Conservation (phyloP, 2,113 vertebrate genomes). For the Oophaga pumilio region DNA sequence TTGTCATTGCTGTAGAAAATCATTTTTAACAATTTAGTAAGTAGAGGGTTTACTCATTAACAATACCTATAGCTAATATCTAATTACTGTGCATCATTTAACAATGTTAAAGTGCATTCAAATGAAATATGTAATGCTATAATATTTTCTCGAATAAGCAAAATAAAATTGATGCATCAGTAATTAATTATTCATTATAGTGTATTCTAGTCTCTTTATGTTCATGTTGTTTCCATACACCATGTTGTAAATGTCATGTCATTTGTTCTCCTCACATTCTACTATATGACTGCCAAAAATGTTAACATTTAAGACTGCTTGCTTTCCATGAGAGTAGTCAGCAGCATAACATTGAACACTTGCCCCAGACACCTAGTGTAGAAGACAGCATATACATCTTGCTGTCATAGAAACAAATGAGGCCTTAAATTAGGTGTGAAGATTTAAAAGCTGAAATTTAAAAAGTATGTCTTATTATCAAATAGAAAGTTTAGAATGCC, state of each 20-base stretch:
- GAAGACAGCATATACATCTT: constrained; percentile 80
- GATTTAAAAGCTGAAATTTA: constrained; percentile 84
- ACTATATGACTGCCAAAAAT: not conserved
- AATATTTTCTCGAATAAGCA: not conserved
- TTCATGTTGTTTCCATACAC: not conserved
- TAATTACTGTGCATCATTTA: not conserved
- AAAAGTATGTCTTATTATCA: constrained; percentile 81
- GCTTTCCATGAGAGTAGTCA: constrained; percentile 74
- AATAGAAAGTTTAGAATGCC: constrained; percentile 83
- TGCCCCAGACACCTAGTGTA: constrained; percentile 75
- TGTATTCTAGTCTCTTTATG: not conserved
- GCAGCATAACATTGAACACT: constrained; percentile 74
- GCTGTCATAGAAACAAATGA: constrained; percentile 84
- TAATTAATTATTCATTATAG: not conserved
- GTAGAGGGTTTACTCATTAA: not conserved
- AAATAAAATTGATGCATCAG: not conserved
- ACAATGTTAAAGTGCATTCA: not conserved
- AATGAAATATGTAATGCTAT: not conserved
- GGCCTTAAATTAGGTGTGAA: constrained; percentile 84
- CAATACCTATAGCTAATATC: not conserved
- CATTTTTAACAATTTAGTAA: too few relatives aligned
- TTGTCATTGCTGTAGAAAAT: too few relatives aligned
- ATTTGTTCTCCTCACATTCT: not conserved
- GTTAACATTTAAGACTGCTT: constrained; percentile 76
- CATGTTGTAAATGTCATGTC: not conserved